Evolutionary conservation across 2,797 vertebrate species (phyloP), one percentile per base, ranked within the genome.

Genomic region (Anisognathus igniventris): DNA sequence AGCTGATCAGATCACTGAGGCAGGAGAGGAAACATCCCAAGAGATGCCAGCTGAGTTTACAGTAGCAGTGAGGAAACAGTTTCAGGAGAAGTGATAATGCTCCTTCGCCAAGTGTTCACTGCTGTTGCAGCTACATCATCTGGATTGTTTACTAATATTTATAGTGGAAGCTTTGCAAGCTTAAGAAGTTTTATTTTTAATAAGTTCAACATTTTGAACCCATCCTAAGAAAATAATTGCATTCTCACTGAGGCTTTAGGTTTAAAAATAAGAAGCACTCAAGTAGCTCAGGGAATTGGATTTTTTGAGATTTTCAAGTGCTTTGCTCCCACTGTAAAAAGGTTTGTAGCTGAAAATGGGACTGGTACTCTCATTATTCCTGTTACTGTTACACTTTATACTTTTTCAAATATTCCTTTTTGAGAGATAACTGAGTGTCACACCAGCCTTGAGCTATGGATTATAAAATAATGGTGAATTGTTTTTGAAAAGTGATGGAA

Each of bases 61-160:
- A 50, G 66, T 22, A 83, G 85, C 65, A 25, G 7, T 3, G 85
- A 45, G 79, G 81, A 67, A 60, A 23, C 24, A 31, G 70, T 84
- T 91, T 81, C 82, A 65, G 2, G 10, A 92, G 89, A 93, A 92
- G 66, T 48, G 54, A 23, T 53, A 10, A 14, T 37, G 1, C 35
- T 37, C 72, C 64, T 47, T 79, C 8, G 4, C 40, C 50, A 50
- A 93, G 78, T 9, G 45, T 37, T 77, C 35, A 0, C 61, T 89
- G 82, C 66, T 78, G n/a, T n/a, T 86, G 58, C 87, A 73, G 76
- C 87, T 81, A 66, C 85, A 62, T 53, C 87, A 40, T 84, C 76
- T 40, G 40, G 11, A 16, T 53, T 86, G 88, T 95, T 96, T 93
- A 94, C 91, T 93, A 84, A 96, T 91, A 84, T 93, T 93, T 92